Base-by-base conservation (phyloP, 1,140 invertebrate genomes). In the Ditylenchus dipsaci region DNA sequence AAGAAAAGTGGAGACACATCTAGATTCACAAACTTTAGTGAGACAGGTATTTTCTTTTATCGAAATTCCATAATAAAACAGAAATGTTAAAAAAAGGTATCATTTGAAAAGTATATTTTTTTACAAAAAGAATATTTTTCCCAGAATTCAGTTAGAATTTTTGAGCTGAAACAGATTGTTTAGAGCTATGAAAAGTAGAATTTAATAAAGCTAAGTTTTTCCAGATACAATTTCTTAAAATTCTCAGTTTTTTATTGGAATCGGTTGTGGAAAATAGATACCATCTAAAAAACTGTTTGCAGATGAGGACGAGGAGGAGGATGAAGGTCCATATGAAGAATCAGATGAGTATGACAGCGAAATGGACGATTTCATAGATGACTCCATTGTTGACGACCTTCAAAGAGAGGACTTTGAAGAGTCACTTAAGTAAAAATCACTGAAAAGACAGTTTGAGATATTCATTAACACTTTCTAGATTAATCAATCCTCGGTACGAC, bases 281-380 rank as follows among this genome's bases (percentile, higher is more conserved):
- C n/a, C n/a, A n/a, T 11, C 33, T 38, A 5, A 38, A 3, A 38
- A 38, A 5, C 3, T 38, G 11, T 38, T 38, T 38, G 3, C 11
- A 38, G 49, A 43, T 29, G 59, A 61, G 29, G 59, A 30, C 1
- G 59, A 61, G 13, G 59, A 61, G 19, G 59, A 61, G 13, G 59
- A 61, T n/a, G 59, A 26, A 30, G 59, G 26, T 13, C n/a, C 3
- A n/a, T 30, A 61, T 33, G 21, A 53, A 21, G 42, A 75, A 3
- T 66, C 77, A 29, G 75, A 75, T 9, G 76, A 77, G 33, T 76
- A 77, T 67, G 74, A 76, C 33, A 77, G 75, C 42, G 77, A 79
- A 21, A 68, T 79, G 78, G 78, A 76, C 42, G 78, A 79, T 62
- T 79, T 79, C 71, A 79, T 79, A 42, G 78, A 78, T 61, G 77